Evolutionary conservation across 2,113 vertebrate species (phyloP), one percentile per base, ranked within the genome.

Genomic region (Sakesphorus luctuosus): DNA sequence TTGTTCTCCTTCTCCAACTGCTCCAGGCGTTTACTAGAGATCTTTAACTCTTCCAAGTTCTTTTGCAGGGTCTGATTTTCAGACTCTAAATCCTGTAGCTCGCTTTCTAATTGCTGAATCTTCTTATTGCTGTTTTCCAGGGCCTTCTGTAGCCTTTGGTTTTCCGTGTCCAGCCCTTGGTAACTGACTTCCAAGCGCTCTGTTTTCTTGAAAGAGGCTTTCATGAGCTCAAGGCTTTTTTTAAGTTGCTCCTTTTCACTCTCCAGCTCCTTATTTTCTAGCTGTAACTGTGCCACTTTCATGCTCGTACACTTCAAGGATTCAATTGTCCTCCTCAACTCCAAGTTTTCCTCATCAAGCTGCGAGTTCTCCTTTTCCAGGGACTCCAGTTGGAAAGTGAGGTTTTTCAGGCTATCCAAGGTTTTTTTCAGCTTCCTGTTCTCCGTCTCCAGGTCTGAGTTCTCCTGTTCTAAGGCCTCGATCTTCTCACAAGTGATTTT

Each of bases 111-210:
- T 40, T 99, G 98, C 65, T 99, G 99, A 80, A 99, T 99, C 97
- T 99, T 99, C 97, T 99, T 99, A 97, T 98, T 99, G 97, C 98
- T 99, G 96, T 99, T 99, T 97, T 99, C 99, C 49, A 99, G 96
- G 76, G 99, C 98, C 96, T 99, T 99, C 97, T 99, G 99, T 16
- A 99, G 97, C 50, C 99, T 98, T 97, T 99, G 99, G 97, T 99
- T 99, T 98, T 99, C 99, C 1, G 98, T 99, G 96, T 99, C 99
- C 91, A 99, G 97, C 90, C 99, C 99, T 92, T 99, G 99, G 96
- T 99, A 99, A 95, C 99, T 99, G 85, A 99, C 98, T 98, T 99
- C 99, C 95, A 99, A 98, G 72, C 99, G 98, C 81, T 99, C 99
- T 0, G 98, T 99, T 94, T 99, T 99, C 95, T 99, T 99, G 73